Evolutionary conservation across 2,888 invertebrate species (phyloP).

Genomic region (Drosophila infuscata): DNA sequence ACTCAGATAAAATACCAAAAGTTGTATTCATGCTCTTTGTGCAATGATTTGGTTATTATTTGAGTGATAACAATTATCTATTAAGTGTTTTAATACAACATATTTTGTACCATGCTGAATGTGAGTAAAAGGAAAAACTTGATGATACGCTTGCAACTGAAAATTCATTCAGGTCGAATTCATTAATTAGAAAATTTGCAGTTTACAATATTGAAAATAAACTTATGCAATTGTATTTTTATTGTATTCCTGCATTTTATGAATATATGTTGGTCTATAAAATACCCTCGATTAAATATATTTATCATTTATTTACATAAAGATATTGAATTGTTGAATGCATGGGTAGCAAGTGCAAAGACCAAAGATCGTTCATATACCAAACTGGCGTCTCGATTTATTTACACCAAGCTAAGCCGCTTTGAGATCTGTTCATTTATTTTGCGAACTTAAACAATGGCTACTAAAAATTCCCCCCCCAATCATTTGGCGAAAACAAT

Average conservation of each 20-base stretch:
- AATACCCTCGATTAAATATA: neutral
- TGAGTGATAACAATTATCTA: neutral
- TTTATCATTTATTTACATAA: neutral
- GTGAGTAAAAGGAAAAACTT: neutral
- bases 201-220: neutral
- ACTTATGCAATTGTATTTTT: neutral
- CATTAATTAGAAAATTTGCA: neutral
- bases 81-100: no score
- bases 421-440: constrained; percentile 5
- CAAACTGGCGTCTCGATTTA: constrained; percentile 18
- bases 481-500: constrained; percentile 34
- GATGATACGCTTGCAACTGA: neutral
- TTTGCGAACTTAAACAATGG: constrained; percentile 34
- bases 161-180: neutral
- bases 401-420: constrained; percentile 19
- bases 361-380: neutral
- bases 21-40: constrained; percentile 22
- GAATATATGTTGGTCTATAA: neutral
- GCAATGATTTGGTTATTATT: constrained; percentile 49
- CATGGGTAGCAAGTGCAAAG: constrained; percentile 15
- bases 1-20: constrained; percentile 26
- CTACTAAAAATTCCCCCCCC: constrained; percentile 27
- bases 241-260: neutral
- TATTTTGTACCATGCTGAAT: neutral
- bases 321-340: neutral